Conservation (phyloP, 2,113 vertebrate genomes). For the Eolophus roseicapilla region DNA sequence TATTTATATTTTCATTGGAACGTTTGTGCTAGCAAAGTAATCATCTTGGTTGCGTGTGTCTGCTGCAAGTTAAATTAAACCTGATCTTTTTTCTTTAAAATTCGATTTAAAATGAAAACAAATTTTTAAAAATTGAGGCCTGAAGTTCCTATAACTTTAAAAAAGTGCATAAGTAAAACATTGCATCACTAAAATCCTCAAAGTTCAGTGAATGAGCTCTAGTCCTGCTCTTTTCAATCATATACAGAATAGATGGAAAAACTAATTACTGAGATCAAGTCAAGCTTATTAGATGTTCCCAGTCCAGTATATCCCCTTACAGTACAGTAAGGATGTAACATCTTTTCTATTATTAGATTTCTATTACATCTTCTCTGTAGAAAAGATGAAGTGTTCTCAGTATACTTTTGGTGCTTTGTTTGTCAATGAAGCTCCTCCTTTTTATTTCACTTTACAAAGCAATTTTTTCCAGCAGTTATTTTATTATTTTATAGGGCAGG, state of each 20-base stretch:
- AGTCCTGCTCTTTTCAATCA: background rate
- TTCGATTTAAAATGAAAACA: background rate
- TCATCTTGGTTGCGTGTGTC: background rate
- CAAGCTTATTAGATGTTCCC: background rate
- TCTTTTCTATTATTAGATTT: too few species aligned
- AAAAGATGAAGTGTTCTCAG: too few species aligned
- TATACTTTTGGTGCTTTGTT: too few species aligned
- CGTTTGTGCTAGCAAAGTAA: background rate
- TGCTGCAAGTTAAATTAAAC: background rate
- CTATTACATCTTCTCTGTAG: too few species aligned
- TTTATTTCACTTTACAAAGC: too few species aligned
- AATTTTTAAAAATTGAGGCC: background rate
- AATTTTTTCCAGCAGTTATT: too few species aligned
- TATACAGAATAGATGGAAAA: background rate
- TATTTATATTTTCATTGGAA: background rate
- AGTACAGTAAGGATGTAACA: background rate
- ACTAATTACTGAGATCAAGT: background rate
- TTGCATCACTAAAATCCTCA: background rate
- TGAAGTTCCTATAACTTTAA: background rate
- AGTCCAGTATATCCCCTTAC: background rate
- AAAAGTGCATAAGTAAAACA: background rate
- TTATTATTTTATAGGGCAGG: too few species aligned
- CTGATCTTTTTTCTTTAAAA: background rate
- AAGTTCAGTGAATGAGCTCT: background rate
- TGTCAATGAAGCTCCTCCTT: too few species aligned